phyloP scores from a whole-genome alignment of 2,797 vertebrate genomes.

The Phaenicophaeus curvirostris region DNA sequence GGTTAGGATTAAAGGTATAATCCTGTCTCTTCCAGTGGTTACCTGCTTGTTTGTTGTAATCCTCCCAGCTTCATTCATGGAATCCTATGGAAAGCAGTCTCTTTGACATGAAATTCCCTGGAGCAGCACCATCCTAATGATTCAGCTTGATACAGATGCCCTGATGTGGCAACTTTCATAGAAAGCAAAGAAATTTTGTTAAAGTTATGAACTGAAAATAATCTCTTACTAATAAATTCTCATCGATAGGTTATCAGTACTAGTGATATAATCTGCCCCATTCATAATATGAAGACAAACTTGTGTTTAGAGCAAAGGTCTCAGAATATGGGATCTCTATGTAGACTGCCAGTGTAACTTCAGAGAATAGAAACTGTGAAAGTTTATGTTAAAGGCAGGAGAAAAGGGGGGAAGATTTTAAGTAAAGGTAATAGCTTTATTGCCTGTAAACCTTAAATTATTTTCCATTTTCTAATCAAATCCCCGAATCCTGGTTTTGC shows the following conservation, averaged over 20 bases:
- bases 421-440: neutral
- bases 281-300: neutral
- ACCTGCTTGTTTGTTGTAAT: neutral
- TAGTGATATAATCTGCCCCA: neutral
- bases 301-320: neutral
- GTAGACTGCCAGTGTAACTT: neutral
- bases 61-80: neutral
- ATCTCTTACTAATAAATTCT: neutral
- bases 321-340: neutral
- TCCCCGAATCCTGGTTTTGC: neutral
- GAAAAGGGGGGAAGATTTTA: neutral
- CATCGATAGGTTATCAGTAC: neutral
- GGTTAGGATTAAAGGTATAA: neutral
- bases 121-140: neutral
- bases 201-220: neutral
- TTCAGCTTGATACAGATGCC: neutral
- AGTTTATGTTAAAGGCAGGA: neutral
- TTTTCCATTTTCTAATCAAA: neutral
- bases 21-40: neutral
- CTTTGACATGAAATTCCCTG: neutral
- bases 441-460: neutral
- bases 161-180: neutral
- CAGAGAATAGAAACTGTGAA: neutral
- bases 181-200: neutral
- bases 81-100: neutral